Evolutionary conservation across 2,113 vertebrate species (phyloP).

Genomic region (Pomatostomus ruficeps): DNA sequence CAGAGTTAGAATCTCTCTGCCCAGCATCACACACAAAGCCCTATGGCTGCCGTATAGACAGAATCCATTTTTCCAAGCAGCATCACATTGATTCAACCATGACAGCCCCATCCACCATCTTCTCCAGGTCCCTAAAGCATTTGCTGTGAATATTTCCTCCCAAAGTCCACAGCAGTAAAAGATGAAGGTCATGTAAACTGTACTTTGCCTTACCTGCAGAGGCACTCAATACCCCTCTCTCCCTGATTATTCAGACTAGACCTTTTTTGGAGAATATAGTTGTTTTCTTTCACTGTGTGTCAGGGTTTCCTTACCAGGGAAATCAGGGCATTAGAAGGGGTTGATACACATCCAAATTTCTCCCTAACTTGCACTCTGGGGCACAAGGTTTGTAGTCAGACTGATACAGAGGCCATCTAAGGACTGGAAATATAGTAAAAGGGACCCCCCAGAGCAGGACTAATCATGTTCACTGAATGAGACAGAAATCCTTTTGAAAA

Average conservation of each 20-base stretch:
- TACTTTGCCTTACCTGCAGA: background rate
- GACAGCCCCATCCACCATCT: rapidly evolving
- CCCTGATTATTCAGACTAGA: background rate
- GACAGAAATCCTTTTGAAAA: background rate
- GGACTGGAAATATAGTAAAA: background rate
- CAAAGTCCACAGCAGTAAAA: background rate
- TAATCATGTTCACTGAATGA: background rate
- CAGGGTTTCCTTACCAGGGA: background rate
- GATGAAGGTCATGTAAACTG: background rate
- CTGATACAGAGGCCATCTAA: background rate
- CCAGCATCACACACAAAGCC: background rate
- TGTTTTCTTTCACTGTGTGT: background rate
- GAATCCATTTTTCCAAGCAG: background rate
- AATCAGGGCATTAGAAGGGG: background rate
- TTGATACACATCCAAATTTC: background rate
- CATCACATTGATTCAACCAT: background rate
- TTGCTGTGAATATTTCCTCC: background rate
- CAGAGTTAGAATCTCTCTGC: background rate
- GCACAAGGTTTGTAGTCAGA: background rate
- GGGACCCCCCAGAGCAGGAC: background rate
- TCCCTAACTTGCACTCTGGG: background rate
- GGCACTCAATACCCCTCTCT: background rate
- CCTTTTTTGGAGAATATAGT: background rate
- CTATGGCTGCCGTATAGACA: background rate
- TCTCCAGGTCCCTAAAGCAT: background rate